Evolutionary conservation across 2,888 invertebrate genomes (phyloP), one percentile per base, ranked within the genome.

Genomic region (Aricia artaxerxes): DNA sequence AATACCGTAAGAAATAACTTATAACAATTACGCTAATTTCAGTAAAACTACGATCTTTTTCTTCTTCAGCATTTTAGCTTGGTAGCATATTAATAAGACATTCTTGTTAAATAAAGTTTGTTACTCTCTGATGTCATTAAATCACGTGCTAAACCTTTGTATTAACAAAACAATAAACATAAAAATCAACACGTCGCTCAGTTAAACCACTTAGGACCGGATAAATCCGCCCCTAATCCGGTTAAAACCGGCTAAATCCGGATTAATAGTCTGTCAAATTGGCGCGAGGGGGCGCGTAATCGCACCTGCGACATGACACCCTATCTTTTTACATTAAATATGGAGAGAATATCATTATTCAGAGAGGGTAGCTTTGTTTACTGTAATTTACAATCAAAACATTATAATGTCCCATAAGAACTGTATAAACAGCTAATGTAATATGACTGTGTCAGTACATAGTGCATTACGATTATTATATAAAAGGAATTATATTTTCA

Each of bases 261-360:
- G 89, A 94, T 93, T 93, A 94, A 94, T 94, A 90, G 94, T 94
- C 93, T 92, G 93, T 93, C 93, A 93, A 92, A 92, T 92, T 89
- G 90, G 85, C 89, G 89, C 87, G 83, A 83, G 92, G 91, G 92
- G 92, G 87, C 85, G 88, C 87, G 82, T 57, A 78, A 57, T 77
- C 82, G 84, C 93, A 93, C 93, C 93, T 93, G 93, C 86, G 90
- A 82, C 89, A 85, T 83, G 82, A 77, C 79, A 75, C 84, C 84
- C 83, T 83, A 80, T 82, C 82, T 82, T 83, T 82, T 81, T 76
- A 81, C 85, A 83, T 82, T 85, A 83, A 84, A 83, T 83, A 84
- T 82, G 79, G 81, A 81, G 81, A 80, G 79, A 79, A 81, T 78
- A 78, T 82, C 80, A 80, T 79, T 81, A 79, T 82, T 60, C 75